These are phyloP conservation scores for Atethmia centrago DNA, from an alignment of 2,888 invertebrate genomes.

Conservation along the genomic window DNA sequence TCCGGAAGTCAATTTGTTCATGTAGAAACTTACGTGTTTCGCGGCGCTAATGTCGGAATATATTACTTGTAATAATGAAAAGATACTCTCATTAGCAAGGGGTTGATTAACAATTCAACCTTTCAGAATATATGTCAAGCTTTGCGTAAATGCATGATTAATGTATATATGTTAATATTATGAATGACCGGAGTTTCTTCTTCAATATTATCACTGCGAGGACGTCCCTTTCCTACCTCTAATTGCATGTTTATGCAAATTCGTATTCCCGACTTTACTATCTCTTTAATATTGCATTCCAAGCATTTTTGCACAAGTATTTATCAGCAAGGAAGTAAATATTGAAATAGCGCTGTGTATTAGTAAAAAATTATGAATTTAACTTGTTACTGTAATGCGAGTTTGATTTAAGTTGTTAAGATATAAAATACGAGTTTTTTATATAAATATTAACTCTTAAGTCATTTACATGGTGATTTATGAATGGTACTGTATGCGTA, in stretches of 20 bases:
- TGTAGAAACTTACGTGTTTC: conserved; percentile 54
- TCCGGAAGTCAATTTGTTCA: conserved; percentile 59
- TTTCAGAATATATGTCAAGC: conserved; percentile 43
- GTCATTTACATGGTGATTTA: background rate
- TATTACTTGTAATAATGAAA: conserved; percentile 37
- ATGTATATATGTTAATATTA: conserved; percentile 62
- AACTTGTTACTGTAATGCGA: background rate
- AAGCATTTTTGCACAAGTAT: conserved; percentile 60
- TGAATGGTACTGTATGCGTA: background rate
- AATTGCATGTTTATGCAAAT: conserved; percentile 84
- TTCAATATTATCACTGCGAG: conserved; percentile 74
- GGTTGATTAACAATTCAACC: conserved; percentile 58
- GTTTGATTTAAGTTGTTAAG: background rate
- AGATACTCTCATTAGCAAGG: conserved; percentile 28
- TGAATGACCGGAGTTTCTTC: conserved; percentile 69
- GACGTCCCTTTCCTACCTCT: conserved; percentile 74
- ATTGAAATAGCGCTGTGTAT: conserved; percentile 5
- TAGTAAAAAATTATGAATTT: conserved; percentile 1
- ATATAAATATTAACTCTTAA: background rate
- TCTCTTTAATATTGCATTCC: conserved; percentile 73
- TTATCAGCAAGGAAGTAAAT: conserved; percentile 26
- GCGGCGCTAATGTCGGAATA: conserved; percentile 37
- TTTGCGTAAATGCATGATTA: conserved; percentile 61
- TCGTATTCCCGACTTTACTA: conserved; percentile 66
- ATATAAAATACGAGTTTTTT: background rate